Conservation (phyloP, 92 coral and sea anemone genomes). For the Montipora capitata region DNA sequence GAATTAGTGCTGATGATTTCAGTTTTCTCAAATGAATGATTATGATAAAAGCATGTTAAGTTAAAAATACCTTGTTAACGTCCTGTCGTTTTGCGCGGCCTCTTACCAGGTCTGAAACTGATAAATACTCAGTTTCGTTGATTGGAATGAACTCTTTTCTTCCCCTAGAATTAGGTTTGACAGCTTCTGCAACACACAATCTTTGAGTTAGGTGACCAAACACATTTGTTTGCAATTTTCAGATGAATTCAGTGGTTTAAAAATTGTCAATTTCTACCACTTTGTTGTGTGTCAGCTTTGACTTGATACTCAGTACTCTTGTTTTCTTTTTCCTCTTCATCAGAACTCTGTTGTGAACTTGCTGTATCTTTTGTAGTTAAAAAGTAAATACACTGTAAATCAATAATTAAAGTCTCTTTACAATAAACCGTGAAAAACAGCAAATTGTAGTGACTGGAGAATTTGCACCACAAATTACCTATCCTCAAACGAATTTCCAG, state of each 20-base stretch:
- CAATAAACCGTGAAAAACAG: no score
- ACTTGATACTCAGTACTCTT: background rate
- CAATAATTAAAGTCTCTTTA: no score
- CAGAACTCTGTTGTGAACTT: slow-evolving; percentile 24
- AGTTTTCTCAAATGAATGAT: no score
- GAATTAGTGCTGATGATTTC: no score
- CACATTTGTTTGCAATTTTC: background rate
- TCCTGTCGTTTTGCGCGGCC: slow-evolving; percentile 86
- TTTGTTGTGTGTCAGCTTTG: slow-evolving; percentile 12
- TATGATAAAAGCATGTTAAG: no score
- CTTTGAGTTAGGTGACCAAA: background rate
- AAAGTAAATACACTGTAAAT: no score
- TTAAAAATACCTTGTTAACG: slow-evolving; percentile 82
- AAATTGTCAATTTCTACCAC: background rate
- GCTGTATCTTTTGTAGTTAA: slow-evolving; percentile 12
- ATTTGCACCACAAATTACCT: background rate
- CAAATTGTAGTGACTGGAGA: no score
- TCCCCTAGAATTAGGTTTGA: slow-evolving; percentile 17
- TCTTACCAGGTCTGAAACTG: slow-evolving; percentile 87
- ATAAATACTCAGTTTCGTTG: slow-evolving; percentile 85
- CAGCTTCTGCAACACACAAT: slow-evolving; percentile 29
- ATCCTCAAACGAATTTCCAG: background rate
- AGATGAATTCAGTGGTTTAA: background rate
- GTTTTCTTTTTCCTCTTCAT: slow-evolving; percentile 27
- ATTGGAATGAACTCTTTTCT: slow-evolving; percentile 84